phyloP scores from a whole-genome alignment of 2,797 vertebrate species.

The Mus spretus region DNA sequence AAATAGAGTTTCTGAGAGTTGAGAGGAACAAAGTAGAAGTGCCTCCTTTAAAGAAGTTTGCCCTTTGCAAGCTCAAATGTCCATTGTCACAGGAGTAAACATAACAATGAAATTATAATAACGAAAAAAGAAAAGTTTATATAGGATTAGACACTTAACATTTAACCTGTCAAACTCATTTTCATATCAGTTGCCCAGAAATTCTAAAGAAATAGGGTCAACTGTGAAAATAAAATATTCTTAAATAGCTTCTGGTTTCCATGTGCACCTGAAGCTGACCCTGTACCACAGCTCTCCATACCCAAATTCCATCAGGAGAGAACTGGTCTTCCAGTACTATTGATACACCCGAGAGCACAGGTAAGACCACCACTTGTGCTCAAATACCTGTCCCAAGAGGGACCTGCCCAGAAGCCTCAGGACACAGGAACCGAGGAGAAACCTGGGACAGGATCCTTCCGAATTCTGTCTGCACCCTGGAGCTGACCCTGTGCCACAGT shows the following conservation, averaged over 20 bases:
- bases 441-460: too few relatives aligned
- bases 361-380: too few relatives aligned
- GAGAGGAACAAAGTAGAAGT: background rate
- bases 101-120: background rate
- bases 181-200: background rate
- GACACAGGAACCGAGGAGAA: too few relatives aligned
- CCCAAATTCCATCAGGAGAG: too few relatives aligned
- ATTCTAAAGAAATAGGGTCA: slow-evolving; percentile 3
- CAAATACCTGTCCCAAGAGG: too few relatives aligned
- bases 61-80: background rate
- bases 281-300: too few relatives aligned
- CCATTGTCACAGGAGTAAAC: background rate
- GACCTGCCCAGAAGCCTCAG: too few relatives aligned
- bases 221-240: background rate
- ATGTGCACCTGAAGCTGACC: too few relatives aligned
- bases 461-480: too few relatives aligned
- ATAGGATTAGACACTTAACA: background rate
- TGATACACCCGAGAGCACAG: too few relatives aligned
- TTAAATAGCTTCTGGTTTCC: background rate
- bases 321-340: too few relatives aligned
- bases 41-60: background rate
- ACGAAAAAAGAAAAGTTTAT: background rate
- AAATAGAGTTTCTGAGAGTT: background rate
- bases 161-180: slow-evolving; percentile 20
- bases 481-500: too few relatives aligned